phyloP scores from a whole-genome alignment of 1,140 invertebrate genomes.

The Neotoxoptera formosana region DNA sequence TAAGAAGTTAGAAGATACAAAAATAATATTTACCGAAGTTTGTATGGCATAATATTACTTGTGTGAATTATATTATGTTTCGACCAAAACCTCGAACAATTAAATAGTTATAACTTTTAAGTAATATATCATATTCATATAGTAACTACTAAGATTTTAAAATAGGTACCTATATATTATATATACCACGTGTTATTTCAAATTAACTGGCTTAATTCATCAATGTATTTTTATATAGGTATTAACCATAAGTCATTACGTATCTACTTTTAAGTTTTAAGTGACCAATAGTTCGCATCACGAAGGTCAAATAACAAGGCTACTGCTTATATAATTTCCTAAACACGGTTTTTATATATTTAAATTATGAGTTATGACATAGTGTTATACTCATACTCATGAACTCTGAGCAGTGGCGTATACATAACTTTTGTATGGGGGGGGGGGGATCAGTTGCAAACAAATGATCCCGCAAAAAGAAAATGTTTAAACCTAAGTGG shows the following conservation, averaged over 20 bases:
- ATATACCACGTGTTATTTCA: background rate
- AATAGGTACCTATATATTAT: no score
- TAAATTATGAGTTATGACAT: background rate
- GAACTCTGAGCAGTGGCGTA: no score
- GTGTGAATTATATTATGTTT: no score
- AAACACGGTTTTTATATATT: background rate
- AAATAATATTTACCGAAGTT: background rate
- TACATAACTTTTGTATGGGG: no score
- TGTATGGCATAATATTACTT: background rate
- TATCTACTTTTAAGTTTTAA: background rate
- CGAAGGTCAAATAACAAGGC: background rate
- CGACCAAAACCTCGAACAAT: no score
- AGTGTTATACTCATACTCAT: background rate
- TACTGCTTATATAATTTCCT: background rate
- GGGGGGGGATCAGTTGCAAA: no score
- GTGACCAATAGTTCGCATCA: background rate
- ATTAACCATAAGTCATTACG: background rate
- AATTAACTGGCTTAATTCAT: background rate
- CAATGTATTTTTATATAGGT: background rate
- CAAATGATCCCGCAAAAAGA: no score
- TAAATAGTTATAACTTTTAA: no score
- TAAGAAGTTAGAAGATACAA: background rate
- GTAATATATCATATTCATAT: no score
- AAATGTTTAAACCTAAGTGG: no score
- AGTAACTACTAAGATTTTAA: no score